Conservation (phyloP, 2,797 vertebrate genomes). For the Synaphobranchus kaupii region DNA sequence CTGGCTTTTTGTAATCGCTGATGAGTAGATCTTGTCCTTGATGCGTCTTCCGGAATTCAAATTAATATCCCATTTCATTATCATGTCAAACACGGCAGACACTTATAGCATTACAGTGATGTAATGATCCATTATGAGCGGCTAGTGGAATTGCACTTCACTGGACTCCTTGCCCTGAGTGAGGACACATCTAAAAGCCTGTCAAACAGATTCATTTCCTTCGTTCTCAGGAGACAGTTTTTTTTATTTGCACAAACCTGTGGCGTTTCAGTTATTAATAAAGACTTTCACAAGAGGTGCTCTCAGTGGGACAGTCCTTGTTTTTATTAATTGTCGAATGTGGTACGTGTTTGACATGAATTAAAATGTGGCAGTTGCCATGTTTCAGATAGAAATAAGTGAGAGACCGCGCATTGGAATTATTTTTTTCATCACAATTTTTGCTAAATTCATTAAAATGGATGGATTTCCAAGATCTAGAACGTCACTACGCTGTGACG, state of each 20-base stretch:
- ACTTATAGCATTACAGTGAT: neutral
- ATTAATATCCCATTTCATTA: conserved; percentile 19
- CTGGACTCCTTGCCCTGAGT: neutral
- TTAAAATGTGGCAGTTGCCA: neutral
- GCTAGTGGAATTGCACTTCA: neutral
- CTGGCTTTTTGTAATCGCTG: neutral
- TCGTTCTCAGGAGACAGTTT: neutral
- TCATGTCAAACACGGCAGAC: neutral
- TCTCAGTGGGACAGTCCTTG: neutral
- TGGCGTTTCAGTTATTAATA: neutral
- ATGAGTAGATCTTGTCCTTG: conserved; percentile 9
- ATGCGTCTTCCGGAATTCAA: conserved; percentile 10
- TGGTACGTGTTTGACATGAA: neutral
- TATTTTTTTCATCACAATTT: neutral
- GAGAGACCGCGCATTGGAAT: neutral
- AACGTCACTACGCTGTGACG: neutral
- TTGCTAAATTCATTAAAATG: neutral
- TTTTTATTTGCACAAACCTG: neutral
- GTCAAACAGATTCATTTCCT: neutral
- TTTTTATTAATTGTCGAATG: neutral
- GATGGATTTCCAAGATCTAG: neutral
- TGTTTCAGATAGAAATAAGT: neutral
- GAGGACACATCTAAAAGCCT: neutral
- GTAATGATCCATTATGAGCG: conserved; percentile 12
- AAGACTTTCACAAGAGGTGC: neutral